These are phyloP conservation scores for Brachyrhaphis roseni DNA, from an alignment of 2,797 vertebrate species.

Conservation along the genomic window DNA sequence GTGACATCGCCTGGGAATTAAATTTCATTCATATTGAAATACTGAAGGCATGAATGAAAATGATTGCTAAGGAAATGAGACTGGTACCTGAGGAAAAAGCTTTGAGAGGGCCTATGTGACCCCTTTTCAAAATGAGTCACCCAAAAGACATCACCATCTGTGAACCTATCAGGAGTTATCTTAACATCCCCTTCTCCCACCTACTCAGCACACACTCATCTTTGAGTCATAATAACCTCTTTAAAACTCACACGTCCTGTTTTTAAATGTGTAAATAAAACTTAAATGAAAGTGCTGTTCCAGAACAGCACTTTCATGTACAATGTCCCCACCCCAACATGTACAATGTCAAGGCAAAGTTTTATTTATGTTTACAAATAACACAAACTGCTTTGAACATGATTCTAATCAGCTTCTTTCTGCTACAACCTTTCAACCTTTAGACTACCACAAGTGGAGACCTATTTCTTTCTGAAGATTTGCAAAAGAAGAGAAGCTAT, in stretches of 20 bases:
- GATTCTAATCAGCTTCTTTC: neutral
- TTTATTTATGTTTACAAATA: conserved; percentile 1
- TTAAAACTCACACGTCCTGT: conserved; percentile 4
- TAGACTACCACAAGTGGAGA: neutral
- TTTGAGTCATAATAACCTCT: conserved; percentile 6
- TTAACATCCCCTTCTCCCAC: conserved; percentile 14
- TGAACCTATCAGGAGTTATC: conserved; percentile 11
- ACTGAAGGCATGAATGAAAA: conserved; percentile 46
- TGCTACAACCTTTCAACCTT: neutral
- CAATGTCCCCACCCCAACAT: neutral
- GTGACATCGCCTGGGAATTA: conserved; percentile 4
- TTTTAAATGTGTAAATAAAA: conserved; percentile 13
- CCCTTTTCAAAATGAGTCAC: conserved; percentile 59
- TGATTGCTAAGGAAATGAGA: conserved; percentile 31
- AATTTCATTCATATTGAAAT: conserved; percentile 36
- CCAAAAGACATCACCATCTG: conserved; percentile 6
- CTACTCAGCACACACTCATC: conserved; percentile 23
- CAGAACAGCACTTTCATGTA: neutral
- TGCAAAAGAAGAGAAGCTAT: neutral
- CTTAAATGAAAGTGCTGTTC: neutral
- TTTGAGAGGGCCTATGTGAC: conserved; percentile 28
- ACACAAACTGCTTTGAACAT: neutral
- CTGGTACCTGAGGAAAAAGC: conserved; percentile 13
- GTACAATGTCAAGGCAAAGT: neutral
- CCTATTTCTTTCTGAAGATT: neutral